Evolutionary conservation across 2,888 invertebrate genomes (phyloP), one percentile per base, ranked within the genome.

Genomic region (Tineola bisselliella): DNA sequence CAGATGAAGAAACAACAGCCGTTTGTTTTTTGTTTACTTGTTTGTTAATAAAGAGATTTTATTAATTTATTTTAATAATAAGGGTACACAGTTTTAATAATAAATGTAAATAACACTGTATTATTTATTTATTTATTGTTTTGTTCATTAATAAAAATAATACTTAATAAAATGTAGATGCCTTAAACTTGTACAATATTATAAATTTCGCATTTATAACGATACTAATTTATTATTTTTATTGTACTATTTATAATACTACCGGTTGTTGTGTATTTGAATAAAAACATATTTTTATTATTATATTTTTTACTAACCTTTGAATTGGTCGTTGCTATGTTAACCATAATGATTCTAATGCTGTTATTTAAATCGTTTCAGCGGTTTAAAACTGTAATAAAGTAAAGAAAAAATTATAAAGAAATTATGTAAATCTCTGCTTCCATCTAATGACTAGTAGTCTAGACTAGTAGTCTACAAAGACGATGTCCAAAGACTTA

Each of bases 181-280:
- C 13, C 52, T 15, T 52, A 52, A 74, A 80, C 77, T 77, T 78
- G 79, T 81, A 80, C 75, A 78, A 72, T 72, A 65, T 69, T 54
- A 18, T 68, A 67, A 74, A 73, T 81, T 78, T 78, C 79, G 86
- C 86, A 84, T 84, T 86, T 86, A 84, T 65, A 71, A 67, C 12
- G 13, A 30, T 33, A 58, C 31, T 33, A 58, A 58, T 58, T 19
- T 58, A 58, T 58, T 58, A 25, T 33, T 6, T 58, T 58, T 58
- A 33, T 58, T 56, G 13, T 52, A 17, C 52, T 52, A 25, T 43
- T 43, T 43, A 43, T 43, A 43, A 52, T 54, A 25, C 54, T 54
- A 54, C 18, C 12, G 54, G 54, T 54, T 54, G n/a, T 54, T 54
- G 54, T 54, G 25, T 54, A 54, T 54, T 54, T 54, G 12, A 54